Conservation (phyloP, 2,113 vertebrate species). For the Meles meles region DNA sequence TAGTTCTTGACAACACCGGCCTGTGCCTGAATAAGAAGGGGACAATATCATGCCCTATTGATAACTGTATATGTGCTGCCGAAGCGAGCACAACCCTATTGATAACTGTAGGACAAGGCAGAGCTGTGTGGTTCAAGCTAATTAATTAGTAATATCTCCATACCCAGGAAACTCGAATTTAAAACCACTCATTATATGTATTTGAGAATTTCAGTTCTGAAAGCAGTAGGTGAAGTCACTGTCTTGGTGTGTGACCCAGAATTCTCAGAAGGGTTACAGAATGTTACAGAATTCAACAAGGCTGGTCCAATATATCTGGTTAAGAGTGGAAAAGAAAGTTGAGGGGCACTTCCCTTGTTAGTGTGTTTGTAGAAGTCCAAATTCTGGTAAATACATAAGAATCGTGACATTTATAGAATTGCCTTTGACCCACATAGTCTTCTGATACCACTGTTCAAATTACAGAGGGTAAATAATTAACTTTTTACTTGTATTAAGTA, state of each 20-base stretch:
- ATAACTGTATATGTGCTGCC: no score
- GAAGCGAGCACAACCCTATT: no score
- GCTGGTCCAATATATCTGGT: background rate
- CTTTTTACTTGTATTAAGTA: background rate
- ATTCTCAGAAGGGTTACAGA: background rate
- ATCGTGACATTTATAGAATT: background rate
- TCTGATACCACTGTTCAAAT: background rate
- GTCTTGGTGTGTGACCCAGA: background rate
- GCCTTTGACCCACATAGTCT: background rate
- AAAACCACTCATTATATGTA: background rate
- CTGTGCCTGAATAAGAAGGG: background rate
- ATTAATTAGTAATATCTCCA: background rate
- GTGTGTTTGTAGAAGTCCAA: background rate
- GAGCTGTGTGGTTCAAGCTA: background rate
- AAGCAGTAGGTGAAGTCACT: background rate
- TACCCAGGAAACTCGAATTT: background rate
- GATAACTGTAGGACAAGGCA: background rate
- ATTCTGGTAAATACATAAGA: background rate
- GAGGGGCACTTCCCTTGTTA: background rate
- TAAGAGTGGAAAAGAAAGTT: background rate
- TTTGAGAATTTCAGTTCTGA: background rate
- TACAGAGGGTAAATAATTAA: background rate
- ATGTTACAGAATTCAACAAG: background rate
- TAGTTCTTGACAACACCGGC: background rate
- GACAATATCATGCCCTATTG: background rate